A percentile compares a stretch with the other conserved stretches of the same genome.
Conservation (phyloP, 2,797 vertebrate genomes). For the Lacerta bilineata region DNA sequence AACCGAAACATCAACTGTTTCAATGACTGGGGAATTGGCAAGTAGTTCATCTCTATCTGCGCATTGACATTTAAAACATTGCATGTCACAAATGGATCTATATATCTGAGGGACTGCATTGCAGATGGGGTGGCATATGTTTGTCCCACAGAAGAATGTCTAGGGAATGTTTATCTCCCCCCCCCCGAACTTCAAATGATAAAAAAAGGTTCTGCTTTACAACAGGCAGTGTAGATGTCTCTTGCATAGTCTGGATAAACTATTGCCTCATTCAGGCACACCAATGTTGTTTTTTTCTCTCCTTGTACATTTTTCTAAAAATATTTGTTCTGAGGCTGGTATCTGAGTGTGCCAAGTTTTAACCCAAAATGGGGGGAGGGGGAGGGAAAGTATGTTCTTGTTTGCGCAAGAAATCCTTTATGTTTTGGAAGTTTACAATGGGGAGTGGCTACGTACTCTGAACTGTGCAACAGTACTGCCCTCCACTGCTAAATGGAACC, state of each 20-base stretch:
- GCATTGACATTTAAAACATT: slow-evolving; percentile 12
- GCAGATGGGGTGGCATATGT: slow-evolving; percentile 14
- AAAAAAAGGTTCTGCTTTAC: slow-evolving; percentile 6
- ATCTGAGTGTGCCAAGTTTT: slow-evolving; percentile 46
- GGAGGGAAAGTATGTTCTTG: slow-evolving; percentile 1
- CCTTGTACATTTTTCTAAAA: slow-evolving; percentile 51
- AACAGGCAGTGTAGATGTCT: slow-evolving; percentile 12
- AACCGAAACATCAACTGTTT: neutral
- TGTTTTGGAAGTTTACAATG: slow-evolving; percentile 35
- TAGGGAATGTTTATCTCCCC: neutral
- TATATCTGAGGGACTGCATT: neutral
- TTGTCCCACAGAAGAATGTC: neutral
- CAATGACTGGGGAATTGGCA: neutral
- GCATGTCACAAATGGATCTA: neutral
- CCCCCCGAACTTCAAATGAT: neutral
- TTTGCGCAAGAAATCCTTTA: slow-evolving; percentile 48
- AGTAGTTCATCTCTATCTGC: neutral
- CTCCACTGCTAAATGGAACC: slow-evolving; percentile 11
- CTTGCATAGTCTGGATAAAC: slow-evolving; percentile 28
- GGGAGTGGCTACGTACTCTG: slow-evolving; percentile 27
- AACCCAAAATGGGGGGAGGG: slow-evolving; percentile 36
- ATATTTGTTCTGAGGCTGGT: slow-evolving; percentile 54
- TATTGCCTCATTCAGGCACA: slow-evolving; percentile 43
- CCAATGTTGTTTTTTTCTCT: slow-evolving; percentile 6
- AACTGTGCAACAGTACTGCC: slow-evolving; percentile 17